A percentile compares a stretch with the other conserved stretches of the same genome.
These are phyloP conservation scores for Leuciscus idus DNA, from an alignment of 2,113 vertebrate species.

Conservation along the genomic window DNA sequence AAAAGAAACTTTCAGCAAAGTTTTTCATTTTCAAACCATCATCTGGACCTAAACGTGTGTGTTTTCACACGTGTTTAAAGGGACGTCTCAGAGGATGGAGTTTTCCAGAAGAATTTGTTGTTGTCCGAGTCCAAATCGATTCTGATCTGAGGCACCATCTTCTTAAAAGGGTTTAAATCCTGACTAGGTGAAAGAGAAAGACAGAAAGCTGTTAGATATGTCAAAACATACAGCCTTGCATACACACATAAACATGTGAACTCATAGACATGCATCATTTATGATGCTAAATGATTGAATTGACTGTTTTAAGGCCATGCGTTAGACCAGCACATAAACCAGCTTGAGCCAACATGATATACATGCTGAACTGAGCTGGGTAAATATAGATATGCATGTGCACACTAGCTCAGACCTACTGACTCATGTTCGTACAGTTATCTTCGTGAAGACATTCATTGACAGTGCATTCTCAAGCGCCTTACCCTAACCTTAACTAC, in stretches of 20 bases:
- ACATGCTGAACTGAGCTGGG: background rate
- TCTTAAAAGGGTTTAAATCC: slow-evolving; percentile 77
- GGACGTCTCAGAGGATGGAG: slow-evolving; percentile 83
- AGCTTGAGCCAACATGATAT: background rate
- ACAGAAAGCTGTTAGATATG: background rate
- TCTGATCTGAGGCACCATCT: slow-evolving; percentile 86
- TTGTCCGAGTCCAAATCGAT: slow-evolving; percentile 82
- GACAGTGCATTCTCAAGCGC: too few species aligned
- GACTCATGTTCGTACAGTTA: too few species aligned
- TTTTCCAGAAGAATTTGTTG: slow-evolving; percentile 80
- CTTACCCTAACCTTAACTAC: too few species aligned
- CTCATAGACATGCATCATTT: background rate
- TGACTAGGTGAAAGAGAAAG: slow-evolving; percentile 72
- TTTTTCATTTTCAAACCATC: background rate
- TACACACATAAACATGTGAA: too few species aligned
- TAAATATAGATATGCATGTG: background rate
- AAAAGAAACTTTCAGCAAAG: background rate
- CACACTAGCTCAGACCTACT: background rate
- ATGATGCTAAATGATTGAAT: background rate
- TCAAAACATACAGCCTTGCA: background rate
- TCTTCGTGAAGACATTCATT: too few species aligned
- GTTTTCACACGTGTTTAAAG: slow-evolving; percentile 73
- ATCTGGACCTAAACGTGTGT: slow-evolving; percentile 30
- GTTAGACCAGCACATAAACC: background rate
- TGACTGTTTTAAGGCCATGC: background rate